Evolutionary conservation across 30 jellyfish, hydroid and myxozoan species (phyloP), one percentile per base, ranked within the genome.

Genomic region (Aurelia sp.): DNA sequence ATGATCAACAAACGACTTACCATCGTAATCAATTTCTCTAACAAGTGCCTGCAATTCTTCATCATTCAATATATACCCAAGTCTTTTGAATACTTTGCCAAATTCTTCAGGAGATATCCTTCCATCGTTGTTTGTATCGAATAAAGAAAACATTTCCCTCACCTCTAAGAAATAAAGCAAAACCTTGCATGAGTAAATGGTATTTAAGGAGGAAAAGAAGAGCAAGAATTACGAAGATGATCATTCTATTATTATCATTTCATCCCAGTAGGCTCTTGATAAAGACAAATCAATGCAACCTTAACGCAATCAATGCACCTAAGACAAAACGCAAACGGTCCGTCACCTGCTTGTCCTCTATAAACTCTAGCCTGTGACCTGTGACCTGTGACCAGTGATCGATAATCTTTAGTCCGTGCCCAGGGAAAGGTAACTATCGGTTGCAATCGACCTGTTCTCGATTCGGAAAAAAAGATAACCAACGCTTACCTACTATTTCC

Each of bases 101-200:
- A 82, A 71, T 61, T 82, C 91, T 2, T 35, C 59, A 11, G 86
- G 11, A 12, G 91, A 50, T 10, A 82, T 82, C 61, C 20, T 52
- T 20, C 91, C 91, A 70, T 82, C 91, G 41, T 82, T 72, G 53
- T 82, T 82, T 40, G 91, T 82, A 17, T 82, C 91, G 40, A 82
- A 82, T 48, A 82, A 33, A 8, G 91, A 82, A 58, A 82, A 82
- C 85, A 82, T 68, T 33, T 82, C 91, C 59, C 62, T 57, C 55
- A 82, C 35, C 79, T 82, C 91, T 82, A 51, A 37, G 55, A 44
- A 22, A 50, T 65, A 13, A 63, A 8, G 8, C 10, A 55, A 48
- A 74, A n/a, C 4, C 17, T 12, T 21, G 27, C 40, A 31, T 53
- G 11, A 60, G 48, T 20, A 19, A 21, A 66, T 20, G 62, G 17